Conservation (phyloP, 2,888 invertebrate species). For the Malachius bipustulatus region DNA sequence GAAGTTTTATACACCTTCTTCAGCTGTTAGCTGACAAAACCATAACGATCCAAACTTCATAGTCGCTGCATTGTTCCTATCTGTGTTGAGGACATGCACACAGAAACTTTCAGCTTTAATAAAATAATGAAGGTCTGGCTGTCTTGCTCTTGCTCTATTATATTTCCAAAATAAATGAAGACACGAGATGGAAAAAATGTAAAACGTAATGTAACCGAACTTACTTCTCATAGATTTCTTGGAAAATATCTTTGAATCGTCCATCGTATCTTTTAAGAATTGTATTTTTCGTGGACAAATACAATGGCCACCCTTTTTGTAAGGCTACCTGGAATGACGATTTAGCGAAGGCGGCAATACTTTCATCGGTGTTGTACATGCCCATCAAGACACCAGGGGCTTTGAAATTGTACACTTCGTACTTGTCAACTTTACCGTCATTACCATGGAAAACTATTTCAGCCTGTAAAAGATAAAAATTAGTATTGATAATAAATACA, state of each 20-base stretch:
- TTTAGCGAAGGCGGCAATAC: constrained; percentile 72
- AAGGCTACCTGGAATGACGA: constrained; percentile 81
- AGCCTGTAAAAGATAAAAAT: constrained; percentile 39
- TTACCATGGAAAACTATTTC: constrained; percentile 59
- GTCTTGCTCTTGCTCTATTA: no score
- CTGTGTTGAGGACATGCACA: no score
- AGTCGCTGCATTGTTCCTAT: no score
- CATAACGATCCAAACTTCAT: no score
- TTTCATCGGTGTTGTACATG: constrained; percentile 87
- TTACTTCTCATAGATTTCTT: constrained; percentile 74
- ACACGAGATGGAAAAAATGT: no score
- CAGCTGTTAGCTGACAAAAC: no score
- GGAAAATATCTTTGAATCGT: constrained; percentile 84
- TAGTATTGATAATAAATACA: no score
- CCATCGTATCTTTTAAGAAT: constrained; percentile 83
- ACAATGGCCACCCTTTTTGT: constrained; percentile 78
- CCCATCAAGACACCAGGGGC: constrained; percentile 65
- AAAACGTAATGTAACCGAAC: no score
- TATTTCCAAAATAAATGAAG: no score
- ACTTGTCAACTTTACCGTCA: constrained; percentile 45
- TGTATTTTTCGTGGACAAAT: constrained; percentile 83
- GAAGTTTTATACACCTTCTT: no score
- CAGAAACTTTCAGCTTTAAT: no score
- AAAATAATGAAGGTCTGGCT: no score
- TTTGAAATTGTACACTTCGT: constrained; percentile 60